Percentiles rank a stretch among this genome's conserved stretches.
phyloP scores from a whole-genome alignment of 1,140 invertebrate genomes.

The Matsumurasca onukii region DNA sequence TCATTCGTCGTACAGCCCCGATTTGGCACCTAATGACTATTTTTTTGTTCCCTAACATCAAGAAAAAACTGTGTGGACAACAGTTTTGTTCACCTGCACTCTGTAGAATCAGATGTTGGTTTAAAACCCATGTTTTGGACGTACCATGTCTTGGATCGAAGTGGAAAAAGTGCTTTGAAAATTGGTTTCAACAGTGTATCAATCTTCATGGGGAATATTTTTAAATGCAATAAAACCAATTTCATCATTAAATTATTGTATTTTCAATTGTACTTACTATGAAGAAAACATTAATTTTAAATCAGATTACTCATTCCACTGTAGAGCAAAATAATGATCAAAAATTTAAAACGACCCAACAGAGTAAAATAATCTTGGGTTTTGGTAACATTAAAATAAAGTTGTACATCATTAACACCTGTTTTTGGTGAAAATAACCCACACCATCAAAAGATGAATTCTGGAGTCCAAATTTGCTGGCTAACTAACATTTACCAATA shows the following conservation, averaged over 20 bases:
- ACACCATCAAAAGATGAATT: no score
- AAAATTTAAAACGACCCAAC: no score
- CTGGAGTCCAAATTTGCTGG: no score
- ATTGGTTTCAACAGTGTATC: conserved; percentile 40
- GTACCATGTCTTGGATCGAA: conserved; percentile 41
- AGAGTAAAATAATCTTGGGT: no score
- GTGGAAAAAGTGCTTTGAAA: conserved; percentile 44
- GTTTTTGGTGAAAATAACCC: no score
- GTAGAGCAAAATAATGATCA: no score
- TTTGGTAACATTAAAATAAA: no score
- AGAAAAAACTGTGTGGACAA: conserved; percentile 30
- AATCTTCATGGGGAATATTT: conserved; percentile 33
- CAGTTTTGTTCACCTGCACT: conserved; percentile 21
- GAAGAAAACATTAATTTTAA: no score
- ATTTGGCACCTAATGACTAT: conserved; percentile 25
- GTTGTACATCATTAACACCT: no score
- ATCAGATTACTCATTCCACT: no score
- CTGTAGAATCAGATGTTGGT: conserved; percentile 38
- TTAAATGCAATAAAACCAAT: conserved; percentile 18
- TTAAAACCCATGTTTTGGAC: conserved; percentile 45
- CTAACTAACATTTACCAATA: no score
- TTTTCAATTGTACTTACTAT: no score
- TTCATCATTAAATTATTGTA: background rate
- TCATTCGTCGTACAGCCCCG: conserved; percentile 29
- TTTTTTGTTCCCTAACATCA: conserved; percentile 31